Base-by-base conservation (phyloP, 2,797 vertebrate species). In the Xenopus petersii region DNA sequence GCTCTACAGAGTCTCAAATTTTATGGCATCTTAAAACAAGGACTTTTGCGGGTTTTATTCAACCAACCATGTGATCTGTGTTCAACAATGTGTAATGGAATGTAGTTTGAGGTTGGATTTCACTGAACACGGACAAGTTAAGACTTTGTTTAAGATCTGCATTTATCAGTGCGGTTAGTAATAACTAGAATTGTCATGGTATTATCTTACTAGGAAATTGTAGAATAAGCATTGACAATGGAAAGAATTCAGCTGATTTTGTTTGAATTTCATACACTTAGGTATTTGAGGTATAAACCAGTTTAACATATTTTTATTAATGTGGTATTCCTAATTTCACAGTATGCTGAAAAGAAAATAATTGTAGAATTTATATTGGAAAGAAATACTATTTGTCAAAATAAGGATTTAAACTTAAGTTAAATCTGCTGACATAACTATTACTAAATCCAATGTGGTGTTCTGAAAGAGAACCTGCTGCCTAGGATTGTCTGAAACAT, bases 291-390 rank as follows among this genome's bases (percentile, higher is more conserved):
- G 60, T 42, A 64, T 73, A 64, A 62, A 69, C 62, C 61, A 42
- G 21, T 64, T 73, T 73, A 26, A 73, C 7, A 78, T 64, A 26
- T 69, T 64, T 30, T 70, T 74, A 48, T 58, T 58, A 70, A 74
- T 79, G 76, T 68, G 66, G 76, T 78, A 72, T 78, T 78, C 12
- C 73, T 78, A 65, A 78, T 73, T 73, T 78, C 60, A 64, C 68
- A 54, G 69, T 65, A 73, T 59, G 61, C 65, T 74, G 67, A 66
- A 74, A 69, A 70, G 55, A 79, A 79, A 73, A 67, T 59, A 73
- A 42, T 78, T 59, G 30, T 13, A 59, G 73, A 64, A 66, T 68
- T 58, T 60, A 49, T 42, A 42, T 63, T 78, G 75, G 75, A 60
- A 73, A 65, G 54, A 46, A 64, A 60, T 11, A n/a, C 12, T 69